Evolutionary conservation across 2,888 invertebrate genomes (phyloP).

Genomic region (Lepidonotus clava): DNA sequence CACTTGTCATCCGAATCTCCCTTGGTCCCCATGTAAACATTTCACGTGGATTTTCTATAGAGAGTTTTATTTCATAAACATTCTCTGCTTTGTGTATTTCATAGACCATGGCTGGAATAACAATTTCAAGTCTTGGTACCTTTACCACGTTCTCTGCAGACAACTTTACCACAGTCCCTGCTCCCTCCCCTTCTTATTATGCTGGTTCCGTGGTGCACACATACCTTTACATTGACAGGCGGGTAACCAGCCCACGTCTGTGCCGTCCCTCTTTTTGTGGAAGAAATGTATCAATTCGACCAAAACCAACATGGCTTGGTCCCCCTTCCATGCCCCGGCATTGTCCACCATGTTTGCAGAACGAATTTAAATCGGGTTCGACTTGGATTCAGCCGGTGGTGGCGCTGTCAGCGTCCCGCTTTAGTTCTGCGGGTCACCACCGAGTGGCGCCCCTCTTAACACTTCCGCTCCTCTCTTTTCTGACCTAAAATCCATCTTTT

Average conservation of each 20-base stretch:
- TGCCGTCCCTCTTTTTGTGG: not conserved
- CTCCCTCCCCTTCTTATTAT: not conserved
- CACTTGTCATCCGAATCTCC: too few species aligned
- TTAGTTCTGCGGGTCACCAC: not conserved
- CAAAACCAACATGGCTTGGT: constrained; percentile 17
- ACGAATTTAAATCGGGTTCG: constrained; percentile 13
- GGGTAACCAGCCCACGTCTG: not conserved
- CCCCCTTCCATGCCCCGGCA: not conserved
- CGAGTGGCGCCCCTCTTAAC: not conserved
- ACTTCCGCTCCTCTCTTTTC: not conserved
- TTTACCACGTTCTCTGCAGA: not conserved
- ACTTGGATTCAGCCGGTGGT: not conserved
- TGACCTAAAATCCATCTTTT: not conserved
- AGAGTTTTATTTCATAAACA: not conserved
- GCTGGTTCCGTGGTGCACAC: not conserved
- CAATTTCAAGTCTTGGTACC: not conserved
- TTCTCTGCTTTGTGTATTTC: not conserved
- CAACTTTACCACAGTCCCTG: not conserved
- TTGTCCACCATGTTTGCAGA: not conserved
- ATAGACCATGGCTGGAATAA: not conserved
- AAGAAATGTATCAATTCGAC: constrained; percentile 14
- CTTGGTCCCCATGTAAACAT: not conserved
- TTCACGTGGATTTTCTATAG: not conserved
- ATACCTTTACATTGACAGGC: not conserved
- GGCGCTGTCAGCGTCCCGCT: not conserved